Base-by-base conservation (phyloP, 2,888 invertebrate species). In the Eupithecia subumbrata region DNA sequence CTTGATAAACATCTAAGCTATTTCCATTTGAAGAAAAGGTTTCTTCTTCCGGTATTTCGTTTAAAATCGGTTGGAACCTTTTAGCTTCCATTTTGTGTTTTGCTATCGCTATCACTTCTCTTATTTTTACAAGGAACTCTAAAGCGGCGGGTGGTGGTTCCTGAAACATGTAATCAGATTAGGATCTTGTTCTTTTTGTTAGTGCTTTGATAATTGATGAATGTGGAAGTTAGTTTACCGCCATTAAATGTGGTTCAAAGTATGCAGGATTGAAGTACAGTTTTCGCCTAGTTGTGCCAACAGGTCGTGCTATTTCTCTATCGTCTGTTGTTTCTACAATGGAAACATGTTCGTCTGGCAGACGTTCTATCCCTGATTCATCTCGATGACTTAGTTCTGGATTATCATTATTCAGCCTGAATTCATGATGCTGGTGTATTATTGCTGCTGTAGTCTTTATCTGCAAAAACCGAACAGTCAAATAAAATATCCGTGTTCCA, bases 221-320 rank as follows among this genome's bases (percentile, higher is more conserved):
- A n/a, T n/a, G 5, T 52, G 34, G 22, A 18, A 5, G 22, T 34
- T 9, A 48, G n/a, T 96, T 95, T 94, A 98, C 98, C 94, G 97
- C 95, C 88, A 98, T 95, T 69, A 98, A 89, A 82, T 98, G 97
- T 40, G 97, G 97, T 88, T 98, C 98, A 86, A 98, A 98, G 88
- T 98, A 98, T 11, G 98, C 98, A 0, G 98, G 98, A 89, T 98
- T 98, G 86, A 98, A 98, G 87, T 98, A 98, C 4, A 98, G 94
- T 86, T 98, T 98, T 81, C 97, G 95, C 73, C 98, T 95, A 0
- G 97, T 96, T 40, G 96, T 96, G 16, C 97, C 97, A 78, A 96
- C 96, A 16, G 96, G 96, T 82, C 96, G 94, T 14, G 97, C 93
- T 81, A 97, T 97, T 81, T 96, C 95, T 76, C 96, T 93, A 71